These are phyloP conservation scores for Anthopleura sola DNA, from an alignment of 64 coral and sea anemone species.

Conservation along the genomic window DNA sequence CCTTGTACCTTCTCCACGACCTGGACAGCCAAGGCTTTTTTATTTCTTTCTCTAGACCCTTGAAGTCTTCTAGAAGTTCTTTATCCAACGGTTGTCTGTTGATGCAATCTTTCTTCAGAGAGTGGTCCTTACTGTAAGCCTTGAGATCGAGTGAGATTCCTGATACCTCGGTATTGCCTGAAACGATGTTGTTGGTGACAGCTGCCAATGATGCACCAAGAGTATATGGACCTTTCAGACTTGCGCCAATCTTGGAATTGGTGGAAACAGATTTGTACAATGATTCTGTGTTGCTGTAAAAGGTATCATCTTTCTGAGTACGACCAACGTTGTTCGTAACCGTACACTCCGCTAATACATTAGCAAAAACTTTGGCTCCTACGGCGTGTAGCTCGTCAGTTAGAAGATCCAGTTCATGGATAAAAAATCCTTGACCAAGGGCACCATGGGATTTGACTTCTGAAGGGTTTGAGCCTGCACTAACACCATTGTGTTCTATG, in stretches of 20 bases:
- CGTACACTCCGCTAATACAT: slow-evolving; percentile 4
- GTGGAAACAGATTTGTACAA: slow-evolving; percentile 34
- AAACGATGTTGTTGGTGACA: slow-evolving; percentile 5
- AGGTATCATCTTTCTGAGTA: slow-evolving; percentile 36
- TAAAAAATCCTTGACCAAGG: slow-evolving; percentile 43
- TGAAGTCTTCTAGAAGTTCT: slow-evolving; percentile 19
- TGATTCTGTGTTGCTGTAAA: slow-evolving; percentile 27
- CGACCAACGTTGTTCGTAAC: background rate
- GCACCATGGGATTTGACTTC: background rate
- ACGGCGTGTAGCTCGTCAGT: slow-evolving; percentile 10
- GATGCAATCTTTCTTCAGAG: slow-evolving; percentile 33
- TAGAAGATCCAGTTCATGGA: slow-evolving; percentile 27
- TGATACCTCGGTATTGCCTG: background rate
- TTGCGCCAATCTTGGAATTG: slow-evolving; percentile 17
- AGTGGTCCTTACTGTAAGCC: slow-evolving; percentile 5
- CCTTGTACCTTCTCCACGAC: slow-evolving; percentile 45
- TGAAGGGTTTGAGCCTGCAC: background rate
- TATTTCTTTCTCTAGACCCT: slow-evolving; percentile 1
- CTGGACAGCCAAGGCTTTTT: slow-evolving; percentile 16
- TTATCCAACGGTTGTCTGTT: background rate
- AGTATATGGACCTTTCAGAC: slow-evolving; percentile 34
- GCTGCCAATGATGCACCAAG: slow-evolving; percentile 23
- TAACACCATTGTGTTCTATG: background rate
- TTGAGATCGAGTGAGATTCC: slow-evolving; percentile 18
- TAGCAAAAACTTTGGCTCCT: slow-evolving; percentile 33